These are phyloP conservation scores for Danionella cerebrum DNA, from an alignment of 2,113 vertebrate species.

Conservation along the genomic window DNA sequence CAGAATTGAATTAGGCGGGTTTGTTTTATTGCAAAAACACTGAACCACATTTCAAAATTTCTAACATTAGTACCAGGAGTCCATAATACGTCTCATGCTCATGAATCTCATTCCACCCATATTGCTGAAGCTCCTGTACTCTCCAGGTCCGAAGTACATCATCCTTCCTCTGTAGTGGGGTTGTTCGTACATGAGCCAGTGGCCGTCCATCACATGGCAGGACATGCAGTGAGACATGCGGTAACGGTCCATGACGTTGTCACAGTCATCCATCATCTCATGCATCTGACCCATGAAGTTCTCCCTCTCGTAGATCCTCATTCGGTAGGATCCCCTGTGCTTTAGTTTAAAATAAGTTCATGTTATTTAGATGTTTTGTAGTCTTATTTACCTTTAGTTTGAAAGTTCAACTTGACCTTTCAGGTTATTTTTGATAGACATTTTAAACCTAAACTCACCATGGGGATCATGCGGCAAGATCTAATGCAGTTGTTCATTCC, in stretches of 20 bases:
- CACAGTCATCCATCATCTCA: constrained; percentile 60
- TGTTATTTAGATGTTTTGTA: not conserved
- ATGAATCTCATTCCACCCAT: constrained; percentile 8
- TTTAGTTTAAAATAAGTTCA: constrained; percentile 28
- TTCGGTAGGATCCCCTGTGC: constrained; percentile 57
- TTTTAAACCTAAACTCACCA: constrained; percentile 14
- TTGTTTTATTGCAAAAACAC: not conserved
- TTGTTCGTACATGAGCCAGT: constrained; percentile 52
- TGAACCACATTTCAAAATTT: too few species aligned
- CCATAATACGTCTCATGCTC: constrained; percentile 11
- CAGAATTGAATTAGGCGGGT: too few species aligned
- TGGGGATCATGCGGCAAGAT: constrained; percentile 49
- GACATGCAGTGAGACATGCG: constrained; percentile 54
- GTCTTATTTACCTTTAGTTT: too few species aligned
- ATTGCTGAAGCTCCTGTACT: constrained; percentile 43
- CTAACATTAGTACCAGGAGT: not conserved
- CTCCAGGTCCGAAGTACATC: constrained; percentile 44
- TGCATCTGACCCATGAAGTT: constrained; percentile 60
- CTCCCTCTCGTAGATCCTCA: constrained; percentile 62
- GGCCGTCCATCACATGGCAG: constrained; percentile 52
- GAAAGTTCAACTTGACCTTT: too few species aligned
- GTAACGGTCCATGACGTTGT: constrained; percentile 47
- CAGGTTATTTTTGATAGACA: too few species aligned
- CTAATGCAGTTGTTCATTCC: constrained; percentile 41
- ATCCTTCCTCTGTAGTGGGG: constrained; percentile 44